These are phyloP conservation scores for Diplolepis rosae DNA, from an alignment of 2,888 invertebrate species.

Conservation along the genomic window DNA sequence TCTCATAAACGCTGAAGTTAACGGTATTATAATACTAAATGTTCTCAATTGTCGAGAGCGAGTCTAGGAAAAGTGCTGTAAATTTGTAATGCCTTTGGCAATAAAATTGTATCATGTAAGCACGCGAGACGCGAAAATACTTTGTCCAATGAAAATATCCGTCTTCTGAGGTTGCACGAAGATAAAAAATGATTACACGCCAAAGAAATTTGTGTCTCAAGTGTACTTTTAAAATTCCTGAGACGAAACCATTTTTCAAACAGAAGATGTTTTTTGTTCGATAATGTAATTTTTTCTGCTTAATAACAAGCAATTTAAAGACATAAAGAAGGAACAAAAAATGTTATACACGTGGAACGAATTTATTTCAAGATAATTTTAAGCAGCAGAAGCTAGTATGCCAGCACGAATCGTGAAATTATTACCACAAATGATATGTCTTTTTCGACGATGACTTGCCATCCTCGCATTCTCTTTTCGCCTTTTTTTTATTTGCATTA, in stretches of 20 bases:
- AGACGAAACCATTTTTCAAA: not conserved
- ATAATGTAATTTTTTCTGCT: not conserved
- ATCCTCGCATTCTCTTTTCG: not conserved
- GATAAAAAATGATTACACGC: not conserved
- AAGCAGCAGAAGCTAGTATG: not conserved
- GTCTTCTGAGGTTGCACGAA: not conserved
- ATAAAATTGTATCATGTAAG: not conserved
- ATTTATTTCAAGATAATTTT: not conserved
- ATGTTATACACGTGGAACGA: not conserved
- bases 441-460: not conserved
- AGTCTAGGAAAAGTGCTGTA: constrained; percentile 1
- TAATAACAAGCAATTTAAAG: not conserved
- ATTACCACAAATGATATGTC: not conserved
- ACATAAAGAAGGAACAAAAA: not conserved
- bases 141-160: not conserved
- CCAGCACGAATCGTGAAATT: not conserved
- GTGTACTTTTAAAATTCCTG: not conserved
- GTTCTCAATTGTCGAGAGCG: constrained; percentile 5
- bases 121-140: not conserved
- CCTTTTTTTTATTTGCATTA: not conserved
- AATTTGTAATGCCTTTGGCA: not conserved
- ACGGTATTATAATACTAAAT: not conserved
- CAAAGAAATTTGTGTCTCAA: not conserved
- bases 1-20: constrained; percentile 1
- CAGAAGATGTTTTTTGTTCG: not conserved